phyloP scores from a whole-genome alignment of 1,140 invertebrate genomes.

The Anoplolepis gracilipes region DNA sequence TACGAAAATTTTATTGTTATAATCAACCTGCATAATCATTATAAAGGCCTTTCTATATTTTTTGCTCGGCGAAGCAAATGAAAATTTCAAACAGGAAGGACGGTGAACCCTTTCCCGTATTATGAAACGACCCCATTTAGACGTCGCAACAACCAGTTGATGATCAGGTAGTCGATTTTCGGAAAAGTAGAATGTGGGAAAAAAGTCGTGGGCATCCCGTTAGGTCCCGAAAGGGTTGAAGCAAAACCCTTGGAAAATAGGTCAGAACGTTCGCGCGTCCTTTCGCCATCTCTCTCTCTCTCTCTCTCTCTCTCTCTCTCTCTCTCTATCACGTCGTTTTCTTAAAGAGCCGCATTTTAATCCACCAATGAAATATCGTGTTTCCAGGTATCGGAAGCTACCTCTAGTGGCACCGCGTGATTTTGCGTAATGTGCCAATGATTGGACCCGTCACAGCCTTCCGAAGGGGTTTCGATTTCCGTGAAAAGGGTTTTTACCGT shows the following conservation, averaged over 20 bases:
- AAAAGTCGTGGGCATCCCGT: conserved; percentile 79
- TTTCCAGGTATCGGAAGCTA: conserved; percentile 70
- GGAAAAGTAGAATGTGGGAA: conserved; percentile 84
- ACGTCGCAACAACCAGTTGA: conserved; percentile 58
- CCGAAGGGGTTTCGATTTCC: conserved; percentile 68
- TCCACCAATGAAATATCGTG: conserved; percentile 78
- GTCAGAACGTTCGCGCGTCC: conserved; percentile 77
- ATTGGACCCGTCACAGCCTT: conserved; percentile 43
- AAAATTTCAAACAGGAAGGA: conserved; percentile 19
- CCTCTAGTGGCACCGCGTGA: conserved; percentile 27
- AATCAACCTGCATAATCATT: background rate
- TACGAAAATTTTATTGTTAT: conserved; percentile 7
- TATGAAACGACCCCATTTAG: conserved; percentile 59
- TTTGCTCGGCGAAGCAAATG: background rate
- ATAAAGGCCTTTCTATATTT: conserved; percentile 34
- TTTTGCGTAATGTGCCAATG: conserved; percentile 56
- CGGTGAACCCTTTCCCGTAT: conserved; percentile 23
- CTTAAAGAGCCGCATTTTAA: conserved; percentile 78
- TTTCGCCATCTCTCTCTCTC: background rate
- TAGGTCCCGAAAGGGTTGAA: conserved; percentile 82
- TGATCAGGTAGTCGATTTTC: conserved; percentile 78
- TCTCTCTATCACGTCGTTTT: conserved; percentile 66
- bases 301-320: background rate
- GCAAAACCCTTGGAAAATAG: conserved; percentile 77
- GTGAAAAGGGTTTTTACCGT: conserved; percentile 79